Evolutionary conservation across 2,797 vertebrate genomes (phyloP), one percentile per base, ranked within the genome.

Genomic region (Sebastes nivosus): DNA sequence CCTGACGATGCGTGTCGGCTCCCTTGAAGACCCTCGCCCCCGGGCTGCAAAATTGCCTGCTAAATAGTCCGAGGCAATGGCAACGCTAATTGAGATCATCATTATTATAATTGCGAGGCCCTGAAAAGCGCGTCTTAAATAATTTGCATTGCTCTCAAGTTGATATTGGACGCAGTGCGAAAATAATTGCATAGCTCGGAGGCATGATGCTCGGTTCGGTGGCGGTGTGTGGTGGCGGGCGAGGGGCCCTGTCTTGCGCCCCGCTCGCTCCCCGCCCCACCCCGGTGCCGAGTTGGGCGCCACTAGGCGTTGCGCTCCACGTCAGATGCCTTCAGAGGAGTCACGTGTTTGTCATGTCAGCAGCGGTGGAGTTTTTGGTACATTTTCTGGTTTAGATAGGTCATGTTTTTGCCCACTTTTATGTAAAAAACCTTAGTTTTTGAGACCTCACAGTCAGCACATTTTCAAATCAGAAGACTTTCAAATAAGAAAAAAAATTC

Each of bases 11-110:
- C 91, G 85, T 94, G 91, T 91, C 91, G 64, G 84, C 86, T 94
- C 91, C 93, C 81, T 79, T n/a, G 82, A 93, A 93, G 90, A 90
- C 92, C 93, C 90, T 91, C 88, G 87, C 95, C 95, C 91, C 83
- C 91, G 55, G 95, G 95, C 95, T 91, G 93, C 93, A 80, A 94
- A 94, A 96, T 95, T 94, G 94, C 93, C 94, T 93, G 93, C 95
- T 96, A 95, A 96, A 95, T 94, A 95, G 95, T 95, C 96, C 76
- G 90, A 94, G 94, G 95, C 95, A 90, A 95, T 94, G 94, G 96
- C 95, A 92, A 94, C 94, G 94, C 95, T 96, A 96, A 96, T 96
- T 96, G 96, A 96, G 96, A 96, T 96, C 95, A 96, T 96, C 95
- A 96, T 96, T 96, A 96, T 96, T 96, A 96, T 96, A 96, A 96